phyloP scores from a whole-genome alignment of 2,888 invertebrate species.

The Meloe dianella region DNA sequence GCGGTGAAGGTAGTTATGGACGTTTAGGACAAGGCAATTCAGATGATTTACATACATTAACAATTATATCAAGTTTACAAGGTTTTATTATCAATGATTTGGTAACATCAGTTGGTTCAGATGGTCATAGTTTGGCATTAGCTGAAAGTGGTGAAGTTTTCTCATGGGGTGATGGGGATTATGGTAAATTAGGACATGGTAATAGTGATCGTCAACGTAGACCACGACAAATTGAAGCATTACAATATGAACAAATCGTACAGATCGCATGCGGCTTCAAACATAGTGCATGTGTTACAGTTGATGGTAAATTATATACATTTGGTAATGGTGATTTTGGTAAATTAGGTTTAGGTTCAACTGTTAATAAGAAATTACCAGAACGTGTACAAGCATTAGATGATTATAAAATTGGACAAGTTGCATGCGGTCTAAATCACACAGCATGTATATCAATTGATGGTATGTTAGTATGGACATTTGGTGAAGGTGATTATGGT shows the following conservation, averaged over 20 bases:
- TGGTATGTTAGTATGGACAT: slow-evolving; percentile 67
- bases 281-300: slow-evolving; percentile 69
- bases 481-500: slow-evolving; percentile 71
- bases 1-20: slow-evolving; percentile 71
- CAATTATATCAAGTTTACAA: slow-evolving; percentile 66
- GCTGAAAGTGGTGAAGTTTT: slow-evolving; percentile 72
- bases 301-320: slow-evolving; percentile 68
- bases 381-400: slow-evolving; percentile 64
- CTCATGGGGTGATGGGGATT: slow-evolving; percentile 72
- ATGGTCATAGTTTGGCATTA: slow-evolving; percentile 69
- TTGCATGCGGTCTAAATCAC: slow-evolving; percentile 70
- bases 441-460: slow-evolving; percentile 67
- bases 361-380: slow-evolving; percentile 67
- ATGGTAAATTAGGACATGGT: slow-evolving; percentile 68
- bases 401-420: slow-evolving; percentile 62
- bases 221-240: slow-evolving; percentile 68
- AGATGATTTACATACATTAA: slow-evolving; percentile 67
- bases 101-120: slow-evolving; percentile 69
- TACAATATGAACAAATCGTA: slow-evolving; percentile 66
- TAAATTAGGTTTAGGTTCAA: slow-evolving; percentile 65
- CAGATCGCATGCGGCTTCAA: slow-evolving; percentile 68
- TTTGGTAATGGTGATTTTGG: slow-evolving; percentile 73
- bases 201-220: slow-evolving; percentile 68
- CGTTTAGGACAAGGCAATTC: slow-evolving; percentile 67
- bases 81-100: slow-evolving; percentile 69